Base-by-base conservation (phyloP, 2,113 vertebrate genomes). In the Chlorodrepanis virens region DNA sequence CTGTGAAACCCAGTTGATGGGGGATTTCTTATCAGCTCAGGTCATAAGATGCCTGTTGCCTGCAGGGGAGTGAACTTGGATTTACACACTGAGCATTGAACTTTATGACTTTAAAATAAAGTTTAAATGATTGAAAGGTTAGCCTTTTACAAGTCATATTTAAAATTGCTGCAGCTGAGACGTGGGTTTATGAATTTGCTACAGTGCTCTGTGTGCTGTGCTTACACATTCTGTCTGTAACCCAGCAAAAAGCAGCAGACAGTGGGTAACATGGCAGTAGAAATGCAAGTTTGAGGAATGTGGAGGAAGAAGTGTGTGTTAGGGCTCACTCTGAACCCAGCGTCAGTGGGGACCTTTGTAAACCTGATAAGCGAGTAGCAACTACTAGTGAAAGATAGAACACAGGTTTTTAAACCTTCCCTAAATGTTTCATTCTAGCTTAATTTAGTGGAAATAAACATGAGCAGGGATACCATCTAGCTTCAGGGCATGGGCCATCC, bases 391-490 rank as follows among this genome's bases (percentile, higher is more conserved):
- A 39, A 69, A 94, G 91, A 84, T 49, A 87, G 52, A 68, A n/a
- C 2, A 3, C 12, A 15, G 42, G 21, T 71, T 88, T 92, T 83
- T 74, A 93, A 94, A 92, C 29, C 82, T 90, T 83, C 54, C 33
- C 44, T 88, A 68, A 90, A 33, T 83, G 71, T 81, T 90, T 83
- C 54, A 74, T 83, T 95, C 60, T 39, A 24, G 75, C 39, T 83
- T 95, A 96, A 94, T 96, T 95, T 92, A 94, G 85, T 94, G 93
- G 87, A 91, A 94, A 50, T 79, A 74, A 85, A 35, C 63, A 40
- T 16, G 84, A 93, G 45, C 88, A 60, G 93, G 93, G 87, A 92
- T 83, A 77, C n/a, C 25, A 54, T 70, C 68, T 92, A 68, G 64
- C 68, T 87, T 37, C 88, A 76, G 93, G 90, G 60, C 67, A 75